These are phyloP conservation scores for Cryptoleucopteryx plumbea DNA, from an alignment of 2,113 vertebrate genomes.

Conservation along the genomic window DNA sequence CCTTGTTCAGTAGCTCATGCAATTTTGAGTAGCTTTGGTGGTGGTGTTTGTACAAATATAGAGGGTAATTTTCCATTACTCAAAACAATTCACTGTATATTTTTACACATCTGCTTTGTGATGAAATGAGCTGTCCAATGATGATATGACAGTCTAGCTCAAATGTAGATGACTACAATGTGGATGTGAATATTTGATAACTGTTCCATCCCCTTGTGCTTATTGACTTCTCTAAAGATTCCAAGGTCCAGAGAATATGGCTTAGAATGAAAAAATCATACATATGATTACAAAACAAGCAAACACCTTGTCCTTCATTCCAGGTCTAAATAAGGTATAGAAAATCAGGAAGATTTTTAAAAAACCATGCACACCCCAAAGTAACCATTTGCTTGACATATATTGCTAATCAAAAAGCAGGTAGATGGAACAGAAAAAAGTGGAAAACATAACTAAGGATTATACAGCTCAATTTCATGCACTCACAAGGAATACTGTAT, in stretches of 20 bases:
- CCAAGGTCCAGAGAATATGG: background rate
- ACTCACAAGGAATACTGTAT: background rate
- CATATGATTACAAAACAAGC: background rate
- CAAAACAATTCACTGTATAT: background rate
- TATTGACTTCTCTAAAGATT: background rate
- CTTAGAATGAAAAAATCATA: background rate
- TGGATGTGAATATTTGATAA: background rate
- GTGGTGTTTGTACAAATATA: background rate
- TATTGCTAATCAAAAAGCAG: background rate
- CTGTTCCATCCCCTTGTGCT: background rate
- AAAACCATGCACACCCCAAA: accelerated
- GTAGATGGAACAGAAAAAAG: background rate
- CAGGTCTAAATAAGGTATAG: background rate
- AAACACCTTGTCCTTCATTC: background rate
- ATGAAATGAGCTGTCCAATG: background rate
- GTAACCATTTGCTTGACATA: background rate
- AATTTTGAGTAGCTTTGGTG: background rate
- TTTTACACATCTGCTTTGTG: background rate
- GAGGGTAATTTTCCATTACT: background rate
- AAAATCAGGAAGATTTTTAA: background rate
- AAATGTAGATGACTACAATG: background rate
- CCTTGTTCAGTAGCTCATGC: background rate
- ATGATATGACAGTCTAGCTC: background rate
- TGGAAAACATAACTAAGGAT: background rate
- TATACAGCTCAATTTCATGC: background rate